Percentiles rank a stretch among this genome's conserved stretches.
phyloP scores from a whole-genome alignment of 2,888 invertebrate genomes.

The Rapana venosa region DNA sequence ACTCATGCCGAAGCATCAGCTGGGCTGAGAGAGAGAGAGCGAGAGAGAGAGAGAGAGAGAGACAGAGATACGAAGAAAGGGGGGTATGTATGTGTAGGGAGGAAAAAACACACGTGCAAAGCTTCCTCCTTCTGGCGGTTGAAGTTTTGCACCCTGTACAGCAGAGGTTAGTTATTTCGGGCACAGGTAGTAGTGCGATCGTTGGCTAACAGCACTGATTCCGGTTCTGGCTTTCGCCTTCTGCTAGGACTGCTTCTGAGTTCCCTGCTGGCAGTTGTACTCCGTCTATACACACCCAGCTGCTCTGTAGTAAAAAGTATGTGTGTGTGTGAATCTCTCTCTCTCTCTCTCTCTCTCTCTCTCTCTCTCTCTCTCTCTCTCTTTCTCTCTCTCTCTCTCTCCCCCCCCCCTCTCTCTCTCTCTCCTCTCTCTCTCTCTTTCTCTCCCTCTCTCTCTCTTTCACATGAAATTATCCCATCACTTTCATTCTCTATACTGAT shows the following conservation, averaged over 20 bases:
- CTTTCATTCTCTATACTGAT: not conserved
- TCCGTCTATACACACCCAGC: too few species aligned
- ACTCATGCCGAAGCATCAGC: slow-evolving; percentile 5
- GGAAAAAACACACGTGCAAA: not conserved
- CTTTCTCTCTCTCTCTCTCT: slow-evolving; percentile 19
- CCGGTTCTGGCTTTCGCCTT: not conserved
- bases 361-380: slow-evolving; percentile 2
- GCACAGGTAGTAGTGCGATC: slow-evolving; percentile 6
- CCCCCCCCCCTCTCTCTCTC: not conserved
- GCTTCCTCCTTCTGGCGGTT: not conserved
- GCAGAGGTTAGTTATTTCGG: slow-evolving; percentile 14
- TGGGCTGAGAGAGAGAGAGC: not conserved
- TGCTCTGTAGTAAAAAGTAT: not conserved
- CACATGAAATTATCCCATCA: not conserved
- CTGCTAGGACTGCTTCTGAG: not conserved
- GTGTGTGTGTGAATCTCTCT: not conserved
- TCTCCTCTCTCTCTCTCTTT: not conserved
- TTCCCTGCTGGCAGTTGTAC: too few species aligned
- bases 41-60: too few species aligned
- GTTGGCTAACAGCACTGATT: not conserved
- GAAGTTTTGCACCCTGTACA: not conserved
- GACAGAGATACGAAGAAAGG: not conserved
- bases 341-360: not conserved
- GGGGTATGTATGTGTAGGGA: not conserved
- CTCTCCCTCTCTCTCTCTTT: slow-evolving; percentile 16